Evolutionary conservation across 2,888 invertebrate genomes (phyloP).

Genomic region (Bedellia somnulentella): DNA sequence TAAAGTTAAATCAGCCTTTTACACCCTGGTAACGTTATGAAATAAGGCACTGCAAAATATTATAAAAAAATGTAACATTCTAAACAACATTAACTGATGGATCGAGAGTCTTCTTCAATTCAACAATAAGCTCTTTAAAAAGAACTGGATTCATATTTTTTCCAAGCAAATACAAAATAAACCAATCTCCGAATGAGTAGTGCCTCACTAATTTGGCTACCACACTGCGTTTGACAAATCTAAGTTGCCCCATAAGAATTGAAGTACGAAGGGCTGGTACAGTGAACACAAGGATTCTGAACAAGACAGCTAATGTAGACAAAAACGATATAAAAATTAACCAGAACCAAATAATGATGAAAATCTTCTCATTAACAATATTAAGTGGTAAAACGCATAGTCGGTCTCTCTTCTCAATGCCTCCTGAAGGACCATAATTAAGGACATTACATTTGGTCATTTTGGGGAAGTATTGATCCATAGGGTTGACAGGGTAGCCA

Average conservation of each 20-base stretch:
- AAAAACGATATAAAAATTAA: conserved; percentile 64
- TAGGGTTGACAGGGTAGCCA: conserved; percentile 58
- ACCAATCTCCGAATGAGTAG: conserved; percentile 74
- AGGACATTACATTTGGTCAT: conserved; percentile 66
- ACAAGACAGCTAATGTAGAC: conserved; percentile 66
- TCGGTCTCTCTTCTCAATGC: conserved; percentile 58
- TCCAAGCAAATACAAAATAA: conserved; percentile 72
- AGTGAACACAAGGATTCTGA: conserved; percentile 61
- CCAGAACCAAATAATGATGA: conserved; percentile 76
- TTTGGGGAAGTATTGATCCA: conserved; percentile 71
- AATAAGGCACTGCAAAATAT: no score
- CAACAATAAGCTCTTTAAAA: conserved; percentile 65
- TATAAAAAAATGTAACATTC: conserved; percentile 6
- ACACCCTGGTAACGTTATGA: no score
- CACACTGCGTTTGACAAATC: conserved; percentile 49
- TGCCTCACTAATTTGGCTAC: conserved; percentile 53
- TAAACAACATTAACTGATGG: conserved; percentile 28
- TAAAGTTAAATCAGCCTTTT: no score
- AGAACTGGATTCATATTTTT: conserved; percentile 74
- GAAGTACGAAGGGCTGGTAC: conserved; percentile 61
- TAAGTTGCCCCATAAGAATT: conserved; percentile 64
- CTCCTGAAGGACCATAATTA: conserved; percentile 63
- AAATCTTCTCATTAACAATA: conserved; percentile 79
- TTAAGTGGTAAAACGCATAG: conserved; percentile 78
- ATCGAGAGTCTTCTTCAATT: conserved; percentile 43